phyloP scores from a whole-genome alignment of 2,888 invertebrate species.

The Standfussiana lucernea region DNA sequence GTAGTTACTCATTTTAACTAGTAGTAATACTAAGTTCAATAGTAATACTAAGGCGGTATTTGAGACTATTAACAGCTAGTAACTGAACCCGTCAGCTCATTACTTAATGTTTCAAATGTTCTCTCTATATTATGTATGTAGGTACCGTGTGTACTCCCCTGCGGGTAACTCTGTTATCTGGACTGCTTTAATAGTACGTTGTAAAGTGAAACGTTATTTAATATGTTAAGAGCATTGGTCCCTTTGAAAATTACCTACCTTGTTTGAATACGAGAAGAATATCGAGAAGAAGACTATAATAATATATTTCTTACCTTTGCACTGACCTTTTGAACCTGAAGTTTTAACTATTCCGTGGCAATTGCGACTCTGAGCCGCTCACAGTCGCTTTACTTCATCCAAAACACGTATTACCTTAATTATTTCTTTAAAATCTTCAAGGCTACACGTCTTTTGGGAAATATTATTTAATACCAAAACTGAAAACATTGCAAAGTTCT shows the following conservation, averaged over 20 bases:
- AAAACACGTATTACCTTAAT: neutral
- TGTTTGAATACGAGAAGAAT: too few relatives aligned
- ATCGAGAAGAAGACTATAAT: neutral
- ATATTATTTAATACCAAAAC: neutral
- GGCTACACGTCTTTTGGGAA: neutral
- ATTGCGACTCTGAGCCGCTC: neutral
- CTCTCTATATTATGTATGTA: constrained; percentile 36
- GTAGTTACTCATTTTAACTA: neutral
- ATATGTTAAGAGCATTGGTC: neutral
- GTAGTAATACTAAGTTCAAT: neutral
- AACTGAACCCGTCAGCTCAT: constrained; percentile 8
- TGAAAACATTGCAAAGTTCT: neutral
- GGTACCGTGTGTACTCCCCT: constrained; percentile 19
- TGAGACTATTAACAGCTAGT: constrained; percentile 34
- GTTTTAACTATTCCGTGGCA: neutral
- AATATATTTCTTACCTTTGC: neutral
- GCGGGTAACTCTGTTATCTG: constrained; percentile 22
- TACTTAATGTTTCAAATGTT: constrained; percentile 43
- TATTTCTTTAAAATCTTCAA: neutral
- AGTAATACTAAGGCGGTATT: neutral
- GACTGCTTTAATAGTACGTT: neutral
- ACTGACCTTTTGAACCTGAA: neutral
- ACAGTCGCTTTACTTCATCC: neutral
- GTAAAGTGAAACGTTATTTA: constrained; percentile 27
- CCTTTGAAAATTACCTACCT: neutral